phyloP scores from a whole-genome alignment of 2,888 invertebrate species.

The Gryllus longicercus region DNA sequence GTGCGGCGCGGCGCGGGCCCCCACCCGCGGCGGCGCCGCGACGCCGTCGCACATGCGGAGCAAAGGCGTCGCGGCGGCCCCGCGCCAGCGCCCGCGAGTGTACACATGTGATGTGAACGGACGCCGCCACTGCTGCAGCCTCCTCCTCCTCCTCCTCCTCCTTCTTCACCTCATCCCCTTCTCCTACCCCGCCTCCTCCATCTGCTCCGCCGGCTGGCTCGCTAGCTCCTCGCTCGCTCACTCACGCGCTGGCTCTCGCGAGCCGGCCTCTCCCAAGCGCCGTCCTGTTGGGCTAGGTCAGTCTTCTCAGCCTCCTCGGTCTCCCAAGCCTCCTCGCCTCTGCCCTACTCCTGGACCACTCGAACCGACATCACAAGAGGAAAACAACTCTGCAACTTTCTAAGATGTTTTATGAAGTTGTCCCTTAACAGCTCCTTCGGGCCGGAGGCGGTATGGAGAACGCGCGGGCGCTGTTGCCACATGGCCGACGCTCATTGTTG shows the following conservation, averaged over 20 bases:
- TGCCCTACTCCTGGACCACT: constrained; percentile 9
- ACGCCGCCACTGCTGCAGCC: neutral
- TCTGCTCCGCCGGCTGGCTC: neutral
- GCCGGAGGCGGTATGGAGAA: constrained; percentile 6
- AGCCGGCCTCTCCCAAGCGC: constrained; percentile 7
- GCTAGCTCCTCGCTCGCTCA: neutral
- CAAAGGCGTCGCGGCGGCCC: neutral
- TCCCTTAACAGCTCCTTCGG: constrained; percentile 1
- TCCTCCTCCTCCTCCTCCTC: too few relatives aligned
- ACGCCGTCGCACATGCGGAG: neutral
- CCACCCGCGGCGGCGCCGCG: too few relatives aligned
- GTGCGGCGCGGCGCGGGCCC: too few relatives aligned
- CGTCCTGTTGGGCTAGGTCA: constrained; percentile 29
- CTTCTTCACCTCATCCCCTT: too few relatives aligned
- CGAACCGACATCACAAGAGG: constrained; percentile 17
- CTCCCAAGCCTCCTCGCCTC: constrained; percentile 21
- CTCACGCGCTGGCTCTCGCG: neutral
- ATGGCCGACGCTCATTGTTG: neutral
- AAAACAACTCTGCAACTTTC: constrained; percentile 1
- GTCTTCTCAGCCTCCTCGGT: constrained; percentile 22
- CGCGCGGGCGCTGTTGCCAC: constrained; percentile 17
- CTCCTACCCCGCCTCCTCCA: too few relatives aligned
- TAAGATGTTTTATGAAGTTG: constrained; percentile 17
- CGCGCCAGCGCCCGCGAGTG: constrained; percentile 17
- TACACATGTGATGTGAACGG: constrained; percentile 17